Base-by-base conservation (phyloP, 2,113 vertebrate species). In the Parotia lawesii region DNA sequence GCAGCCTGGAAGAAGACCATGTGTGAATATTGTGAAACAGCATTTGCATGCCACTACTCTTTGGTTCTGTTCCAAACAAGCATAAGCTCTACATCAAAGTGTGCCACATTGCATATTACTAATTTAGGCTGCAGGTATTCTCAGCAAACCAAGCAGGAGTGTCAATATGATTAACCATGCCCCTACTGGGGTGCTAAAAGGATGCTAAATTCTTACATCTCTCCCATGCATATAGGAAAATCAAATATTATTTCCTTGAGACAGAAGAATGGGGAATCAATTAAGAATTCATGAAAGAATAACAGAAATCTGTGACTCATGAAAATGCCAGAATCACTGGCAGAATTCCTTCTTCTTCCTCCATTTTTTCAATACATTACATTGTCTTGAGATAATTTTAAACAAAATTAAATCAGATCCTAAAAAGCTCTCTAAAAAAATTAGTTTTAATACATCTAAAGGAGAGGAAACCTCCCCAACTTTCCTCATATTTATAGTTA, bases 321-420 rank as follows among this genome's bases (percentile, higher is more conserved):
- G 50, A 69, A 67, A 85, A 75, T 64, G 47, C 33, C 58, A 67
- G 62, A 81, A 76, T 61, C 78, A 87, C 35, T 65, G 69, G n/a
- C 77, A 95, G 84, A 88, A 89, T 82, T 87, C 15, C 31, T 82
- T 6, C 71, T 87, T 71, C 56, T 69, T 83, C 48, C 28, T 86
- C 80, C 44, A 87, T 65, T 96, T 90, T 96, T 96, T 90, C 79
- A 92, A 93, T 50, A 66, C 13, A 87, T 69, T 84, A 92, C 10
- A 45, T 42, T 61, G 11, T 45, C 62, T 72, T 94, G 65, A 91
- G 48, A 94, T 40, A 31, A 61, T 42, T 94, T 95, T 64, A 90
- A 91, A 85, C 44, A 35, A 67, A 94, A 90, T 35, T 74, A 93
- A 87, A 95, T 37, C 25, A 16, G 44, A 53, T 58, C 12, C 28